Evolutionary conservation across 2,797 vertebrate genomes (phyloP), one percentile per base, ranked within the genome.

Genomic region (Argya squamiceps): DNA sequence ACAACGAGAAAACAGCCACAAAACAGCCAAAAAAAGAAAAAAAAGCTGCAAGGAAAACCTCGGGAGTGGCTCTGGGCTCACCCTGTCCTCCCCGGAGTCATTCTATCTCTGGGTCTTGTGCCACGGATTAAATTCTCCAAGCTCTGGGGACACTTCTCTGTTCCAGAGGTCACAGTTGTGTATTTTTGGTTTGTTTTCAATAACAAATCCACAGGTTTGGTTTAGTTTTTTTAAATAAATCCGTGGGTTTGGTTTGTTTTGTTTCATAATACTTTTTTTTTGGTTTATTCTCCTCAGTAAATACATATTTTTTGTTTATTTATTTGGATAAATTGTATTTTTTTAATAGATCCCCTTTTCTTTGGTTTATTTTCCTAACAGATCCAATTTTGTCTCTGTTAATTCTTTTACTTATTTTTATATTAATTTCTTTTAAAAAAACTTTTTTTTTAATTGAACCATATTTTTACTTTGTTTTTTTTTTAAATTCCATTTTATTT

Each of bases 141-240:
- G 59, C 75, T 20, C 62, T 4, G 4, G 50, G 76, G 53, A 50
- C 78, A 2, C 36, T 2, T 22, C 43, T 47, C 29, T 1, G 11
- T 7, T 39, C 3, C 77, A 41, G 36, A 59, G 78, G 44, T 39
- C 10, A 6, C 3, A 14, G 13, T 4, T 27, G 10, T 3, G 20
- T 11, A 43, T 29, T 41, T 34, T 63, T 12, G 15, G 53, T 34
- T 80, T 49, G 11, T 39, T 34, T 65, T 36, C 18, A 17, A 44
- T 23, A 12, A 65, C 6, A 64, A 23, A 15, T 17, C 15, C 36
- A 10, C 0, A 6, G 5, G 5, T 26, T n/a, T 6, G 4, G 4
- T 30, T 50, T 32, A 2, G 7, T 47, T 65, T 15, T 20, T 22
- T 9, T 11, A 15, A 11, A 11, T 32, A 24, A n/a, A 64, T 11